A percentile compares a stretch with the other conserved stretches of the same genome.
Conservation (phyloP, 1,140 invertebrate species). For the Magallana angulata region DNA sequence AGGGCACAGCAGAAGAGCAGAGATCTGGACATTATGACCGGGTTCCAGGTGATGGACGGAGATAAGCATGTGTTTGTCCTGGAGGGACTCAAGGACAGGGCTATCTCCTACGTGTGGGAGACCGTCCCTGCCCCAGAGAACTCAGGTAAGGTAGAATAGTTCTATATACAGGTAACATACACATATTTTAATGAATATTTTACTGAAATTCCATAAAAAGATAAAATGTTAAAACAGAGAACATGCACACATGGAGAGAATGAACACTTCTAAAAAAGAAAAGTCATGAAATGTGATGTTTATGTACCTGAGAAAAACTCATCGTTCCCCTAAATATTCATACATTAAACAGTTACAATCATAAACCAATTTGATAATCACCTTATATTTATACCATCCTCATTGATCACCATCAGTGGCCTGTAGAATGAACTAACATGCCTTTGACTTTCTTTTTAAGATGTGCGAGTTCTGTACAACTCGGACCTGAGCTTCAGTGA, state of each 20-base stretch:
- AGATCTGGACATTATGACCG: conserved; percentile 77
- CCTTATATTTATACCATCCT: no score
- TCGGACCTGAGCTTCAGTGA: conserved; percentile 76
- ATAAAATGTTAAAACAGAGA: no score
- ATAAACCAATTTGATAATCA: no score
- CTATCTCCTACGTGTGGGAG: conserved; percentile 72
- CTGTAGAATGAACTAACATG: no score
- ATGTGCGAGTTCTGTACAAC: conserved; percentile 76
- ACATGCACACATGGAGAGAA: no score
- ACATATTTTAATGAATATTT: neutral
- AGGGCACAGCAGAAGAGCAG: conserved; percentile 75
- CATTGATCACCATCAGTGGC: no score
- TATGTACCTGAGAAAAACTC: no score
- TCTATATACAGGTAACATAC: neutral
- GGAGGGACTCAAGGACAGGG: conserved; percentile 75
- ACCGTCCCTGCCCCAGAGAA: conserved; percentile 67
- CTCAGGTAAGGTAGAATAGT: conserved; percentile 58
- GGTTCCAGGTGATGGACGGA: conserved; percentile 78
- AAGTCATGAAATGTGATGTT: no score
- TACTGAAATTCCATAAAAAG: neutral
- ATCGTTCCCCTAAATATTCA: no score
- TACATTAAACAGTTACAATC: no score
- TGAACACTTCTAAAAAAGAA: no score
- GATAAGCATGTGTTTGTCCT: conserved; percentile 77
- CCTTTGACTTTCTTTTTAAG: conserved; percentile 57